Evolutionary conservation across 2,888 invertebrate species (phyloP).

Genomic region (Icerya purchasi): DNA sequence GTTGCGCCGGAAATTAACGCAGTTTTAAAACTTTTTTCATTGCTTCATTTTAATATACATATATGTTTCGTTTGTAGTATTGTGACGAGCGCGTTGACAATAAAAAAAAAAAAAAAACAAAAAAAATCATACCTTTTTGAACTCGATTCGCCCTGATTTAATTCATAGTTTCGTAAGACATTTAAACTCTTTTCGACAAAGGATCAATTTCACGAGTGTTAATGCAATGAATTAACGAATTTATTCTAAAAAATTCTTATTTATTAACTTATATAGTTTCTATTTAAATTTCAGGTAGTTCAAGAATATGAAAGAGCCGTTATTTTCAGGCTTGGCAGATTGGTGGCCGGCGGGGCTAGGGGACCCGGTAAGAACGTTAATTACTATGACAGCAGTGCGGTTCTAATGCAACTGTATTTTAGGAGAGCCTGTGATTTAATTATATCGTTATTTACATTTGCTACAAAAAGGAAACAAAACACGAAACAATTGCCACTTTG

Average conservation of each 20-base stretch:
- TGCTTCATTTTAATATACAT: too few species aligned
- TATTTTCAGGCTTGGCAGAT: constrained; percentile 74
- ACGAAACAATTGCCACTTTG: too few species aligned
- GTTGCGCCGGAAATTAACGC: too few species aligned
- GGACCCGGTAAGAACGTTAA: constrained; percentile 49
- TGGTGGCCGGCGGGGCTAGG: constrained; percentile 76
- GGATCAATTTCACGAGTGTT: not conserved
- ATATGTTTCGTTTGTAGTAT: not conserved
- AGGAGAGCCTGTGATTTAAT: too few species aligned
- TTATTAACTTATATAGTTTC: not conserved
- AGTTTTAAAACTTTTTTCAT: too few species aligned
- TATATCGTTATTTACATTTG: too few species aligned
- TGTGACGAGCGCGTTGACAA: not conserved
- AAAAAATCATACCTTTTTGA: too few species aligned
- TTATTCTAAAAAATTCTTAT: not conserved
- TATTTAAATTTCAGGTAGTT: constrained; percentile 47
- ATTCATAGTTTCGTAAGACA: not conserved
- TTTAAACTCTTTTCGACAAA: not conserved
- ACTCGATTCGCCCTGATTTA: constrained; percentile 11
- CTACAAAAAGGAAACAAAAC: too few species aligned
- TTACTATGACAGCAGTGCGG: too few species aligned
- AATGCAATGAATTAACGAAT: not conserved
- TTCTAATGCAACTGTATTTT: too few species aligned
- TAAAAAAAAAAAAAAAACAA: too few species aligned
- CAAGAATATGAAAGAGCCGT: constrained; percentile 91